These are phyloP conservation scores for Xiphorhynchus elegans DNA, from an alignment of 2,113 vertebrate genomes.

Conservation along the genomic window DNA sequence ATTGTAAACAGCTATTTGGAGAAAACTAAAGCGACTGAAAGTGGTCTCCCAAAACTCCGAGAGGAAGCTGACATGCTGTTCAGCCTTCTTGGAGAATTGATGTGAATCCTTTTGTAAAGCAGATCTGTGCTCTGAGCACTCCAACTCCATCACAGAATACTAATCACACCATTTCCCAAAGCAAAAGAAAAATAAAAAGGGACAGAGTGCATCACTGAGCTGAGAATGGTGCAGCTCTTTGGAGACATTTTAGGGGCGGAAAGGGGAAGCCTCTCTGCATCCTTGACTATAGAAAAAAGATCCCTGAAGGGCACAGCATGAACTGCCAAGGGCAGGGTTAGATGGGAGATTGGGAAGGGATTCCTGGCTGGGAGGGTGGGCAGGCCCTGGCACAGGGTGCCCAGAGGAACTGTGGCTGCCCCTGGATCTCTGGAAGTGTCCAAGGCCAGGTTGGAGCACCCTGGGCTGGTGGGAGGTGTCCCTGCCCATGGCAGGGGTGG, in stretches of 20 bases:
- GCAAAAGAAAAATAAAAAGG: background rate
- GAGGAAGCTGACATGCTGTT: conserved; percentile 36
- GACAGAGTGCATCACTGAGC: background rate
- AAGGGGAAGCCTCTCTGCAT: background rate
- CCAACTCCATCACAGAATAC: conserved; percentile 45
- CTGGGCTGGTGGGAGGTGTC: background rate
- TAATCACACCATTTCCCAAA: conserved; percentile 35
- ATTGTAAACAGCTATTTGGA: conserved; percentile 32
- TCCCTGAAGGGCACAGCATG: background rate
- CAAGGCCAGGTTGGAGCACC: background rate
- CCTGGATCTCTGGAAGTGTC: background rate
- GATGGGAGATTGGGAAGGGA: background rate
- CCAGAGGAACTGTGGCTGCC: background rate
- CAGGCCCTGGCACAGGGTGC: background rate
- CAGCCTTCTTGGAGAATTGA: conserved; percentile 48
- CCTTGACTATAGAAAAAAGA: background rate
- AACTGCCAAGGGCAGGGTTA: background rate
- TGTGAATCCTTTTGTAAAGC: conserved; percentile 51
- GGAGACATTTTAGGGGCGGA: background rate
- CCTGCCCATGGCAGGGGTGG: background rate
- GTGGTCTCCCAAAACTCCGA: conserved; percentile 37
- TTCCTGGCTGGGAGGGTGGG: background rate
- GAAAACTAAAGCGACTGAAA: conserved; percentile 16
- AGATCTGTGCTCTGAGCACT: conserved; percentile 47
- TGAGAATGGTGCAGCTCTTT: background rate